Percentiles rank a stretch among this genome's conserved stretches.
phyloP scores from a whole-genome alignment of 2,888 invertebrate species.

The Magallana nippona region DNA sequence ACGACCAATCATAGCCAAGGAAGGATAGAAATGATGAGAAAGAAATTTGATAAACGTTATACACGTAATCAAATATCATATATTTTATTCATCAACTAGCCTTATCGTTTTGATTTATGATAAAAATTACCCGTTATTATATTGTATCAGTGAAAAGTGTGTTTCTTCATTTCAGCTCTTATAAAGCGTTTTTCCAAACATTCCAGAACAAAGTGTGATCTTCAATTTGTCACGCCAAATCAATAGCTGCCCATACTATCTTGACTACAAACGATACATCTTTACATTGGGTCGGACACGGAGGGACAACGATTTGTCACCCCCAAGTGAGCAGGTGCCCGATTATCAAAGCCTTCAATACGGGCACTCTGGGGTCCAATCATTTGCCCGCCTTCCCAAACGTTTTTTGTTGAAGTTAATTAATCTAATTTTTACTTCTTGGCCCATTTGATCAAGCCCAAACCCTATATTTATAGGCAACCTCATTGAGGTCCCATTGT shows the following conservation, averaged over 20 bases:
- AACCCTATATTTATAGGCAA: not conserved
- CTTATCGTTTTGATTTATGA: constrained; percentile 7
- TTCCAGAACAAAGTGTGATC: not conserved
- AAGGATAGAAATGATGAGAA: constrained; percentile 12
- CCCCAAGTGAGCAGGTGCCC: constrained; percentile 4
- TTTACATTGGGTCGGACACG: constrained; percentile 1
- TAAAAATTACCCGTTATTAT: constrained; percentile 18
- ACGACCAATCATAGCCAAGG: constrained; percentile 14
- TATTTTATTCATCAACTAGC: not conserved
- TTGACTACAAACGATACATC: constrained; percentile 22
- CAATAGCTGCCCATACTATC: not conserved
- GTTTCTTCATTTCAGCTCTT: not conserved
- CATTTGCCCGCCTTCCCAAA: not conserved
- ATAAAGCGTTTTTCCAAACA: constrained; percentile 6
- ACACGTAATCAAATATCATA: not conserved
- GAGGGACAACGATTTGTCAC: constrained; percentile 20
- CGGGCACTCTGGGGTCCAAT: not conserved
- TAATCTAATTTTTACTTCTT: constrained; percentile 26
- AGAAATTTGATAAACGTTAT: not conserved
- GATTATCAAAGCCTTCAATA: not conserved
- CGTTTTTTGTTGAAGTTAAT: constrained; percentile 25
- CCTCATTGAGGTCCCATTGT: constrained; percentile 1
- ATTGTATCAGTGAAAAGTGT: not conserved
- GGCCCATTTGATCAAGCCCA: constrained; percentile 10
- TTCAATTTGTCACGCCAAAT: constrained; percentile 11